Percentiles rank a stretch among this genome's conserved stretches.
Conservation (phyloP, 2,797 vertebrate species). For the Dipus sagitta region DNA sequence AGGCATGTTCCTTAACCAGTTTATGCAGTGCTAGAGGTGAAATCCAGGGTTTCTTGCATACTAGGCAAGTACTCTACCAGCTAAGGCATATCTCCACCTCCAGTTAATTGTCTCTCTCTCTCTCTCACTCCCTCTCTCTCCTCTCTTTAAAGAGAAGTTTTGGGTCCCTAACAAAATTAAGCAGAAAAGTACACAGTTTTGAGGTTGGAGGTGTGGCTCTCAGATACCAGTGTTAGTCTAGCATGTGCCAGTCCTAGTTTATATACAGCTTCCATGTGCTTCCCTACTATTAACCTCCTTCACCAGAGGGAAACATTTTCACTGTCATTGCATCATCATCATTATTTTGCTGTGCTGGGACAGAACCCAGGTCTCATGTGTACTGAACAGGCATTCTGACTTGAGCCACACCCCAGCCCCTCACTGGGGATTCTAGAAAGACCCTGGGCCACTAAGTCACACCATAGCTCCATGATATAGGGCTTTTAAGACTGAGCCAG, state of each 20-base stretch:
- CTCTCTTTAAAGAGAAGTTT: conserved; percentile 1
- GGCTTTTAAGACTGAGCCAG: neutral
- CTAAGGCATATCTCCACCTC: neutral
- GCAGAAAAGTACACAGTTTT: neutral
- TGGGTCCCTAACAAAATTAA: conserved; percentile 20
- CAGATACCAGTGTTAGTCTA: neutral
- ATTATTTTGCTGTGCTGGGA: no score
- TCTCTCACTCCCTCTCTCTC: no score
- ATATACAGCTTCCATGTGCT: neutral
- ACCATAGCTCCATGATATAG: neutral
- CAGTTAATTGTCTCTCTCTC: neutral
- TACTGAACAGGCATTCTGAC: neutral
- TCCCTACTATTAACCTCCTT: neutral
- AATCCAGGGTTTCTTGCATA: neutral
- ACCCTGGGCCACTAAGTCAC: neutral
- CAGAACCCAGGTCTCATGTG: neutral
- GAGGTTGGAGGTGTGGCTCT: neutral
- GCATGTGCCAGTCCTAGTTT: neutral
- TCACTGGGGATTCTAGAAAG: neutral
- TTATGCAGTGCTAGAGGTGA: neutral
- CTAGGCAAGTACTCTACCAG: neutral
- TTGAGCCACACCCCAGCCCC: neutral
- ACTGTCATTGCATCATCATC: no score
- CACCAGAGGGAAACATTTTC: neutral
- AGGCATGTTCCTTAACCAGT: no score